Conservation (phyloP, 2,113 vertebrate genomes). For the Acanthisitta chloris region DNA sequence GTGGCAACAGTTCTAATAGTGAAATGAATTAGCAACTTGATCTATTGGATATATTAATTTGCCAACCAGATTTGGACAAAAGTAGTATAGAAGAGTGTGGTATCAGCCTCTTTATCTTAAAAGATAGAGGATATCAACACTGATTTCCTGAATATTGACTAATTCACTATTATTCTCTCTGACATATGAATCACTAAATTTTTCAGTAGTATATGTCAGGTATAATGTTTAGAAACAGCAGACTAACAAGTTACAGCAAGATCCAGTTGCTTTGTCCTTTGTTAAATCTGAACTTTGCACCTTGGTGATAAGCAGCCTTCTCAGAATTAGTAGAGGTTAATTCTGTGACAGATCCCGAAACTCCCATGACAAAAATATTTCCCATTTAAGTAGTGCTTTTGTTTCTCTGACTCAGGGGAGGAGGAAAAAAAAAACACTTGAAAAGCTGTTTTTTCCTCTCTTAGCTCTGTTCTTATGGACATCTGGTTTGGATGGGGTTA, state of each 20-base stretch:
- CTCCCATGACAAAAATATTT: neutral
- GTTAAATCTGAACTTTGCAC: neutral
- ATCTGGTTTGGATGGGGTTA: constrained; percentile 1
- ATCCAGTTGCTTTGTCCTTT: neutral
- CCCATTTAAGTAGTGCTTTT: neutral
- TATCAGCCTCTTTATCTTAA: neutral
- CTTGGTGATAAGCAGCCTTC: neutral
- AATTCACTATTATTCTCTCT: neutral
- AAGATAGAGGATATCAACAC: neutral
- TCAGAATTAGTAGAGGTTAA: neutral
- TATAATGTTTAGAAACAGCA: neutral
- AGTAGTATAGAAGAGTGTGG: neutral
- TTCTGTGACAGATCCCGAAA: neutral
- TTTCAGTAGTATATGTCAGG: neutral
- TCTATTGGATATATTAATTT: neutral
- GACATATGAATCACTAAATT: neutral
- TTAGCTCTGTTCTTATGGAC: neutral
- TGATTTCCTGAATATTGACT: neutral
- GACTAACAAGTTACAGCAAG: neutral
- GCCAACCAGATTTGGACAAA: neutral
- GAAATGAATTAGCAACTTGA: neutral
- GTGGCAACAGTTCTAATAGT: neutral
- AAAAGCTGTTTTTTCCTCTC: neutral
- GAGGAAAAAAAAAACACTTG: fast-evolving
- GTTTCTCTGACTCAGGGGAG: neutral